Conservation (phyloP, 1,140 invertebrate genomes). For the Drosophila arizonae region DNA sequence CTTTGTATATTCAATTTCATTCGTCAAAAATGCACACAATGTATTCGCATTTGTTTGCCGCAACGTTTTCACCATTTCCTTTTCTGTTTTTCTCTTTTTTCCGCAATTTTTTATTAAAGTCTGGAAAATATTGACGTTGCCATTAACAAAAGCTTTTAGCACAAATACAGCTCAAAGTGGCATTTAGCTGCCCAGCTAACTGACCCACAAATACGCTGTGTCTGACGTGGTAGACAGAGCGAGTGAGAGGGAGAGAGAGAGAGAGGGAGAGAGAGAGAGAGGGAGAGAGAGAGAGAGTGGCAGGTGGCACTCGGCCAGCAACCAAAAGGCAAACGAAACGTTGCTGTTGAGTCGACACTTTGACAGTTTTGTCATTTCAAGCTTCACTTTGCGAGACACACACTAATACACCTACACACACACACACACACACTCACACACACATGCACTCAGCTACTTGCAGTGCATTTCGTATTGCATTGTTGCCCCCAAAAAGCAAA, state of each 20-base stretch:
- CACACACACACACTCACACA: neutral
- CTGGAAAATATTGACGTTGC: slow-evolving; percentile 68
- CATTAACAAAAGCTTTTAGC: slow-evolving; percentile 78
- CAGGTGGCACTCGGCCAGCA: slow-evolving; percentile 21
- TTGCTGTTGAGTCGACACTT: slow-evolving; percentile 49
- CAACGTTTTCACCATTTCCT: slow-evolving; percentile 48
- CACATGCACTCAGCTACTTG: neutral
- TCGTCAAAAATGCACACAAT: slow-evolving; percentile 65
- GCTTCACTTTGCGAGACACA: slow-evolving; percentile 45
- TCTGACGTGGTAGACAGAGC: neutral
- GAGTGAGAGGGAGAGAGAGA: neutral
- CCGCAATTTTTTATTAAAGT: slow-evolving; percentile 53
- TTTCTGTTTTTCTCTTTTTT: slow-evolving; percentile 4
- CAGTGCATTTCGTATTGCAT: slow-evolving; percentile 66
- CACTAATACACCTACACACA: neutral
- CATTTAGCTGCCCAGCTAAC: slow-evolving; percentile 39
- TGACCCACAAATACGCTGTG: slow-evolving; percentile 10
- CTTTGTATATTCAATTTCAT: slow-evolving; percentile 59
- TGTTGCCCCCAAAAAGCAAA: slow-evolving; percentile 39
- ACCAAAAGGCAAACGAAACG: slow-evolving; percentile 42
- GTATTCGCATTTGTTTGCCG: slow-evolving; percentile 53
- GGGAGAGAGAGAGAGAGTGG: slow-evolving; percentile 4
- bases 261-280: neutral
- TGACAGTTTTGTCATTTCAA: slow-evolving; percentile 71
- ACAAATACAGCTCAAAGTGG: slow-evolving; percentile 56